Base-by-base conservation (phyloP, 2,797 vertebrate genomes). In the Rhinella marina region DNA sequence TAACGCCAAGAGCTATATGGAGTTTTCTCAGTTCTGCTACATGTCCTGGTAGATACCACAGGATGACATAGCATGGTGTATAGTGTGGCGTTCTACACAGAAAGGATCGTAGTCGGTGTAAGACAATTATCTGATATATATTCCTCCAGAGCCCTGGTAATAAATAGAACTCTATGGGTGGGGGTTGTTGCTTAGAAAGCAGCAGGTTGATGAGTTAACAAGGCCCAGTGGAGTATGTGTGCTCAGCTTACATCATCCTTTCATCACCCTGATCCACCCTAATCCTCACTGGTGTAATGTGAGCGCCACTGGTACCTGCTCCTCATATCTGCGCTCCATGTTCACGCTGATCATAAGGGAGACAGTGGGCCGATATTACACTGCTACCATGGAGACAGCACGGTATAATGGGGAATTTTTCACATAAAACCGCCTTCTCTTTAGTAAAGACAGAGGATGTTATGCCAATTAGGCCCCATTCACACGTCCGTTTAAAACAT, bases 201-300 rank as follows among this genome's bases (percentile, higher is more conserved):
- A 83, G 72, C 79, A 88, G 78, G 68, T 89, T 86, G 88, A 82
- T 81, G 61, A 77, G 50, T 25, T 89, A 89, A 89, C 88, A 89
- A 86, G 80, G 82, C 88, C 73, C 88, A 23, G 80, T 27, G 85
- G 88, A 86, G 72, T 72, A 82, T 61, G 73, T 89, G 57, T 61
- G 52, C 79, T 61, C 41, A 52, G 52, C 23, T 89, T 89, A 77
- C 88, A 89, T 89, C 88, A 89, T 89, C 73, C 84, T 89, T 89
- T 86, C 88, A 89, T 89, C 88, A 89, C 29, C 75, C 62, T 61
- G 61, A 41, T 70, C 88, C 84, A 79, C 61, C 88, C 62, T 89
- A 62, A 79, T 86, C 73, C 73, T 89, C 62, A 56, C 54, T n/a
- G 56, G 85, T 70, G 81, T 70, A 78, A 57, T 52, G 76, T 57